Evolutionary conservation across 2,113 vertebrate species (phyloP).

Genomic region (Piprites chloris): DNA sequence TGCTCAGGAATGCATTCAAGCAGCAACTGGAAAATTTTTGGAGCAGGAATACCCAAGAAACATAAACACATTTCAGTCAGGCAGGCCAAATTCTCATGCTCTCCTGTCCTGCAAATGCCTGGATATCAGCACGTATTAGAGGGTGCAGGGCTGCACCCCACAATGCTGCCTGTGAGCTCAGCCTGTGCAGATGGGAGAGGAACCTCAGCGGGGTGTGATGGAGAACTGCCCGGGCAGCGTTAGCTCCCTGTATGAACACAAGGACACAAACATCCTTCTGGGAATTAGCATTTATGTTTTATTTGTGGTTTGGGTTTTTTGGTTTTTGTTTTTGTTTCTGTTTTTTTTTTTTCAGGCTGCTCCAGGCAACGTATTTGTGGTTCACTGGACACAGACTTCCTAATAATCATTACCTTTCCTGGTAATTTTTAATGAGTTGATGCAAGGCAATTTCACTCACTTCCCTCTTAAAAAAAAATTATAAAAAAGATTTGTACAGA

Average conservation of each 20-base stretch:
- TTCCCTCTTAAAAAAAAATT: not conserved
- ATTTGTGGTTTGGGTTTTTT: not conserved
- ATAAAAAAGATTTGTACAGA: not conserved
- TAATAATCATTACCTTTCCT: not conserved
- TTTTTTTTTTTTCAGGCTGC: not conserved
- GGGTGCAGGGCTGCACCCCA: not conserved
- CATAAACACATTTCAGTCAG: fast-evolving
- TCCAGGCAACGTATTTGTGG: not conserved
- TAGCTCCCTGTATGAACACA: not conserved
- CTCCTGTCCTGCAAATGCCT: not conserved
- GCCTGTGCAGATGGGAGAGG: not conserved
- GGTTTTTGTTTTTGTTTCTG: not conserved
- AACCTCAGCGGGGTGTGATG: not conserved
- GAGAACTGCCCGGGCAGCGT: not conserved
- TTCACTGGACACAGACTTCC: not conserved
- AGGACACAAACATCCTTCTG: not conserved
- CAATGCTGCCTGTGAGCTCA: not conserved
- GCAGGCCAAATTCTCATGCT: fast-evolving
- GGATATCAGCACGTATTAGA: not conserved
- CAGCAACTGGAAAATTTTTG: not conserved
- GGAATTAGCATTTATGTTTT: not conserved
- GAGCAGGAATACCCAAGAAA: not conserved
- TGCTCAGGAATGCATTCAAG: fast-evolving
- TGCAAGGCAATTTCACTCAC: not conserved
- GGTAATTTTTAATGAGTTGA: not conserved